Evolutionary conservation across 2,888 invertebrate genomes (phyloP).

Genomic region (Drosophila cracens): DNA sequence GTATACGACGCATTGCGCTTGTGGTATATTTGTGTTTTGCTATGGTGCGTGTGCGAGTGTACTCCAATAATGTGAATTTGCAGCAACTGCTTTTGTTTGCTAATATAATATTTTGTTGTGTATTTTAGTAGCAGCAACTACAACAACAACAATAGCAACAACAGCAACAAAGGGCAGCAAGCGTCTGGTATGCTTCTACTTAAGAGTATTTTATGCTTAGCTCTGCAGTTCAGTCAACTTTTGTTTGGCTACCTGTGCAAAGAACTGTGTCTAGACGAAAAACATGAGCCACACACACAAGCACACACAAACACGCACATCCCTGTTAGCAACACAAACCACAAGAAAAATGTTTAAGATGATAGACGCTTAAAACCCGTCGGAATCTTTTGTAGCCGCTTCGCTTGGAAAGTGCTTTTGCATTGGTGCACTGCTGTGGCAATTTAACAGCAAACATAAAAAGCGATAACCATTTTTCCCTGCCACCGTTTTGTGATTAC

Average conservation of each 20-base stretch:
- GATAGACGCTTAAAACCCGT: conserved; percentile 66
- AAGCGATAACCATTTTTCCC: conserved; percentile 72
- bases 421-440: conserved; percentile 55
- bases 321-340: conserved; percentile 16
- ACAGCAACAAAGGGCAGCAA: conserved; percentile 3
- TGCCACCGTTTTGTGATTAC: conserved; percentile 64
- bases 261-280: conserved; percentile 60
- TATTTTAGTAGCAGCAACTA: conserved; percentile 33
- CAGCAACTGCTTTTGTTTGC: conserved; percentile 74
- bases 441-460: conserved; percentile 69
- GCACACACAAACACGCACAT: conserved; percentile 3
- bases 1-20: conserved; percentile 70
- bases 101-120: conserved; percentile 72
- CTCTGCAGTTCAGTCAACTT: conserved; percentile 71
- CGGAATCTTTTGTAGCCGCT: conserved; percentile 46
- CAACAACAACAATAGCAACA: background rate
- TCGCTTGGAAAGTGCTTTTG: conserved; percentile 8
- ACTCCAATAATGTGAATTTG: conserved; percentile 29
- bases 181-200: conserved; percentile 44
- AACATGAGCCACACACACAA: conserved; percentile 13
- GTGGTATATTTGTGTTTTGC: conserved; percentile 47
- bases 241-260: conserved; percentile 64
- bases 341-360: conserved; percentile 56
- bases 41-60: conserved; percentile 14
- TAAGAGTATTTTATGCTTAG: conserved; percentile 47